Conservation (phyloP, 1,140 invertebrate genomes). For the Philotrypesis tridentata region DNA sequence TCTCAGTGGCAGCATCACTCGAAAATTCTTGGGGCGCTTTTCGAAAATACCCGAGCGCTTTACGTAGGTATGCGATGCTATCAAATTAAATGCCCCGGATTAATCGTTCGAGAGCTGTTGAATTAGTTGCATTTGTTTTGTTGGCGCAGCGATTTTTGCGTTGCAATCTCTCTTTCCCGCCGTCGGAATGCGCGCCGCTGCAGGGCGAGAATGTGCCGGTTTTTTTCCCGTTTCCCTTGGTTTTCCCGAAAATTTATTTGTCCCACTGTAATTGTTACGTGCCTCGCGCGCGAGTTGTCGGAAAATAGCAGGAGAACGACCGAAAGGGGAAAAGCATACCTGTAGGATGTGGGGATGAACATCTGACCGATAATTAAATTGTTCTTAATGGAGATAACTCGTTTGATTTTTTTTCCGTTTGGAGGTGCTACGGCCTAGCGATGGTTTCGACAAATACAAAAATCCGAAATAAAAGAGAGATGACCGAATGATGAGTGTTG, state of each 20-base stretch:
- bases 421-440: not conserved
- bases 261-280: constrained; percentile 38
- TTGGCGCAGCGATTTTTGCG: constrained; percentile 58
- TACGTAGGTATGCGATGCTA: constrained; percentile 40
- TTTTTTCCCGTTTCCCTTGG: not conserved
- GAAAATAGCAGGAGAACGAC: not conserved
- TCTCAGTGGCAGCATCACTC: not conserved
- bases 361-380: constrained; percentile 35
- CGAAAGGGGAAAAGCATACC: not conserved
- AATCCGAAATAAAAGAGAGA: too few relatives aligned
- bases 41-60: constrained; percentile 44
- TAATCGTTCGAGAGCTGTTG: constrained; percentile 65
- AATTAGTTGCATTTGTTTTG: constrained; percentile 62
- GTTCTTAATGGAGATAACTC: constrained; percentile 25
- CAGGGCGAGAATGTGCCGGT: constrained; percentile 38
- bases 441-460: not conserved
- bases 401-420: not conserved
- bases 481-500: too few relatives aligned
- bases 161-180: constrained; percentile 62
- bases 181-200: constrained; percentile 54
- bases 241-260: constrained; percentile 43
- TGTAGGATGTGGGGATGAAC: not conserved
- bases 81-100: constrained; percentile 66
- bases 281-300: not conserved
- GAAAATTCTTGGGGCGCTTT: not conserved